Percentiles rank a stretch among this genome's conserved stretches.
Conservation (phyloP, 2,797 vertebrate species). For the Oreochromis mossambicus region DNA sequence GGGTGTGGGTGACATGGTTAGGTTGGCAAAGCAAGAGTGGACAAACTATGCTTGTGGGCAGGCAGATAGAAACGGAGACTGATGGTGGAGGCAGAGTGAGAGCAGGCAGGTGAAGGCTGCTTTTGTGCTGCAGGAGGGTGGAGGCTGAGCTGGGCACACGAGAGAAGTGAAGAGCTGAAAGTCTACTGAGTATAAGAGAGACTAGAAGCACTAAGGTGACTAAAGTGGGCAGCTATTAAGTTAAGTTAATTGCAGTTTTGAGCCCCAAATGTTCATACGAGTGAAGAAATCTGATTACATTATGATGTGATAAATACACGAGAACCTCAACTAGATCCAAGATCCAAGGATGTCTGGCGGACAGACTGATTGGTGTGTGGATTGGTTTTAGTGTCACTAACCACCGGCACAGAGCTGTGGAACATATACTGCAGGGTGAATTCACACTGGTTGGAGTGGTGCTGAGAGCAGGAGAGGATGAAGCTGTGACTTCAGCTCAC, state of each 20-base stretch:
- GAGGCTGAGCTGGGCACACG: neutral
- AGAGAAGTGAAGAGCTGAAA: neutral
- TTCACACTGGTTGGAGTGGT: no score
- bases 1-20: neutral
- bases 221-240: neutral
- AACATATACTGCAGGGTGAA: no score
- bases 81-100: neutral
- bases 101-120: neutral
- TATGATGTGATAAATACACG: no score
- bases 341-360: no score
- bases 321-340: no score
- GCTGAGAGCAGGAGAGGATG: no score
- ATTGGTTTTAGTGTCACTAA: no score
- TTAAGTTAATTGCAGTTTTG: neutral
- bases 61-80: neutral
- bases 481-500: no score
- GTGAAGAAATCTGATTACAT: neutral
- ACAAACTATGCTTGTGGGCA: neutral
- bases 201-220: neutral
- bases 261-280: neutral
- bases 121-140: neutral
- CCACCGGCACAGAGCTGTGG: no score
- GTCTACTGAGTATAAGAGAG: neutral
- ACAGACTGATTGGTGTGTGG: no score
- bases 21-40: neutral